Percentiles rank a stretch among this genome's conserved stretches.
phyloP scores from a whole-genome alignment of 23 tunicate genomes.

The Trididemnum clinides region DNA sequence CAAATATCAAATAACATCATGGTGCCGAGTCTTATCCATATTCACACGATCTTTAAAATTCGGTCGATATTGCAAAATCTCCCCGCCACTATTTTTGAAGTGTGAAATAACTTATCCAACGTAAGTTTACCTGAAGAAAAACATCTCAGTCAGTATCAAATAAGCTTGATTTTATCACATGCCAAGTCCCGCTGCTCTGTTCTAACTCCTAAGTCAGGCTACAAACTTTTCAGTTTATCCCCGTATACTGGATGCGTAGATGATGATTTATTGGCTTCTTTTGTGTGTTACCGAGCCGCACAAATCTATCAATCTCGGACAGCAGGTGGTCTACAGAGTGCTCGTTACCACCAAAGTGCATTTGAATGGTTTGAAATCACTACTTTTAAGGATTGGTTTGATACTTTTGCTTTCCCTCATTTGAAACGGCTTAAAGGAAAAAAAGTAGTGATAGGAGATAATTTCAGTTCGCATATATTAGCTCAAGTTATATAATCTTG shows the following conservation, averaged over 20 bases:
- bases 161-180: no score
- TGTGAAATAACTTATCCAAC: no score
- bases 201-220: no score
- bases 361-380: neutral
- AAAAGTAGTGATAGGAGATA: neutral
- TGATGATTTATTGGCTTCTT: neutral
- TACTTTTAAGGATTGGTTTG: neutral
- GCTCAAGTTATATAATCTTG: neutral
- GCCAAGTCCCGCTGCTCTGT: no score
- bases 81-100: no score
- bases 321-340: neutral
- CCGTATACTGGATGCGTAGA: conserved; percentile 27
- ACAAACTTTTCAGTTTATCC: no score
- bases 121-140: no score
- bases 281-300: neutral
- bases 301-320: neutral
- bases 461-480: neutral
- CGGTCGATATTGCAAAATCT: no score
- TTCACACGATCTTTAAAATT: no score
- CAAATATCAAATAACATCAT: no score
- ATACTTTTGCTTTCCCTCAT: neutral
- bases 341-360: neutral
- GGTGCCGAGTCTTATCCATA: no score
- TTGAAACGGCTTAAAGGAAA: neutral
- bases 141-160: no score